Percentiles rank a stretch among this genome's conserved stretches.
Conservation (phyloP, 2,797 vertebrate genomes). For the Sylvilagus floridanus region DNA sequence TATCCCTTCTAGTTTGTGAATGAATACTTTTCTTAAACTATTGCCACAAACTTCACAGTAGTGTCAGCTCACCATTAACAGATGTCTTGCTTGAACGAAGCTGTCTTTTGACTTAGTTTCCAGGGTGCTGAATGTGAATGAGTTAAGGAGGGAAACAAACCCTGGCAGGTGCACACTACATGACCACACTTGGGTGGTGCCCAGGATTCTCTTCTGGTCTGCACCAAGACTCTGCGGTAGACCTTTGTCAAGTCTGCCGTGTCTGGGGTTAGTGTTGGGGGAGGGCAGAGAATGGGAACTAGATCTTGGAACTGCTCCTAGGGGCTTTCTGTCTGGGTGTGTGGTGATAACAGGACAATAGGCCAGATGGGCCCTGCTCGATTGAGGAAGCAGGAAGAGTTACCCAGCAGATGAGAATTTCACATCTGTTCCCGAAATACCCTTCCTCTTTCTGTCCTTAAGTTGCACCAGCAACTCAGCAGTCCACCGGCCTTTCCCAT, state of each 20-base stretch:
- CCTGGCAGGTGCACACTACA: background rate
- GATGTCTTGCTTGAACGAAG: background rate
- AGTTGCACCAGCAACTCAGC: background rate
- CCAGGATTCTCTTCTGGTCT: background rate
- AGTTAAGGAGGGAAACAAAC: background rate
- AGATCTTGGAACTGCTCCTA: background rate
- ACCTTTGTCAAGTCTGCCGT: background rate
- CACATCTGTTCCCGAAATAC: background rate
- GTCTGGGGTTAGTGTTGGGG: background rate
- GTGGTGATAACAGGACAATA: background rate
- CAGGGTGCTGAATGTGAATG: background rate
- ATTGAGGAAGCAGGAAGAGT: slow-evolving; percentile 27
- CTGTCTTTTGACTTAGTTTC: slow-evolving; percentile 30
- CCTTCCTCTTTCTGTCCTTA: slow-evolving; percentile 53
- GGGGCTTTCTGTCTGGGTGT: background rate
- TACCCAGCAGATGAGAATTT: slow-evolving; percentile 36
- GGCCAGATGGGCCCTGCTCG: background rate
- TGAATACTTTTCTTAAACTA: slow-evolving; percentile 11
- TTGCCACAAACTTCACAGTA: background rate
- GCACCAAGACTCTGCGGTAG: background rate
- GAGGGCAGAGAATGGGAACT: background rate
- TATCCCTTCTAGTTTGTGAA: background rate
- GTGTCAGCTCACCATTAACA: background rate
- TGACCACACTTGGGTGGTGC: background rate
- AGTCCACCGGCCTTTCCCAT: background rate